These are phyloP conservation scores for Ophraella communa DNA, from an alignment of 2,888 invertebrate genomes.

Conservation along the genomic window DNA sequence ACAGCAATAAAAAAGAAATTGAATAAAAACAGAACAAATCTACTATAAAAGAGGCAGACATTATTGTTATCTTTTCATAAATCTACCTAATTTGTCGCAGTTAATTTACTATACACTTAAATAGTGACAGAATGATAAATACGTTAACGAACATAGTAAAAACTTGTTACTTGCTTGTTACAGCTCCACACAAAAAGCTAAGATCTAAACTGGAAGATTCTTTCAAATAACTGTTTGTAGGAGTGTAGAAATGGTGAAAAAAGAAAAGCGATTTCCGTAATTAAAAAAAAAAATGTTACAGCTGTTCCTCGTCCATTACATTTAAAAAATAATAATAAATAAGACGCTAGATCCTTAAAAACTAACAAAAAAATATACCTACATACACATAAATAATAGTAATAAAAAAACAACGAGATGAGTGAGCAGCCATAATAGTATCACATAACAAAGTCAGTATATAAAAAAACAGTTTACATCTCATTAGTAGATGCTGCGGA, in stretches of 20 bases:
- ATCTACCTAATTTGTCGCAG: background rate
- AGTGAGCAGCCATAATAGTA: constrained; percentile 52
- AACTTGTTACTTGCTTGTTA: too few species aligned
- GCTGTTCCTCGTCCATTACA: constrained; percentile 47
- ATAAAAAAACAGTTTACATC: constrained; percentile 45
- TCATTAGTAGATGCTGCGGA: constrained; percentile 31
- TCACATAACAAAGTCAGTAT: constrained; percentile 57
- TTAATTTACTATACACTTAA: background rate
- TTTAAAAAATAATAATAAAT: constrained; percentile 38
- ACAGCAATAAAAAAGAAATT: constrained; percentile 42
- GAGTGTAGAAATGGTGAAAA: constrained; percentile 28
- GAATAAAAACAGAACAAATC: constrained; percentile 35
- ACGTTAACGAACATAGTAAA: too few species aligned
- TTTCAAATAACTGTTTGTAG: background rate
- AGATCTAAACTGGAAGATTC: background rate
- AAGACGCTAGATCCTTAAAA: constrained; percentile 35
- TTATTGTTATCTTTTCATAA: background rate
- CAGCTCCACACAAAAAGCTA: constrained; percentile 30
- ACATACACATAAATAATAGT: constrained; percentile 40
- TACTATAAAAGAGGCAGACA: constrained; percentile 20
- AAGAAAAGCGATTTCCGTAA: constrained; percentile 23
- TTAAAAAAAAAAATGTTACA: constrained; percentile 31
- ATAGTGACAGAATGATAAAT: too few species aligned
- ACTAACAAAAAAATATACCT: constrained; percentile 30
- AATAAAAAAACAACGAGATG: constrained; percentile 45